Base-by-base conservation (phyloP, 2,797 vertebrate species). In the Gobionotothen gibberifrons region DNA sequence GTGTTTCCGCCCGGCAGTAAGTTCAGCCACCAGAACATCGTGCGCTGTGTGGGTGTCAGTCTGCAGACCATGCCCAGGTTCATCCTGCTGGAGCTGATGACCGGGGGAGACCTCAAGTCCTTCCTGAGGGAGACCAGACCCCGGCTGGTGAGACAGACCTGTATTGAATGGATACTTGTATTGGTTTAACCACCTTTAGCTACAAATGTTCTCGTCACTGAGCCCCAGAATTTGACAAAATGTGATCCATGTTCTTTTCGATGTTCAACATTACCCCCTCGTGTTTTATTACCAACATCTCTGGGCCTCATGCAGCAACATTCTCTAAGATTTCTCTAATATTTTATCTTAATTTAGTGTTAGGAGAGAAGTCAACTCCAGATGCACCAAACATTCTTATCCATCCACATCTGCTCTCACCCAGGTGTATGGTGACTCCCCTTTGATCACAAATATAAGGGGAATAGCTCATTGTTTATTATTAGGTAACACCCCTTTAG, bases 11-110 rank as follows among this genome's bases (percentile, higher is more conserved):
- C 54, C 85, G 73, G 65, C 94, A 99, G 98, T 91, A 99, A 99
- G 89, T 99, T 99, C 95, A 98, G 95, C 93, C 98, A 99, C 90
- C 97, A 99, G 94, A 99, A 99, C 87, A 99, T 99, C 0, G 97
- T 99, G 78, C 94, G 96, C 9, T 99, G 98, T 9, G 96, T 99
- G 0, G 98, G 98, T 4, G 98, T 99, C 85, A 99, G 98, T 72
- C 93, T 99, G 76, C 97, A 99, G 84, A 96, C 97, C 3, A 93
- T 99, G 87, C 98, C 98, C 39, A 94, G 97, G 44, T 99, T 99
- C 81, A 99, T 99, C 87, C 93, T 99, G 82, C 93, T 99, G 80
- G 98, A 99, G 88, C 95, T 99, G 59, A 99, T 99, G 98, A 92
- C 97, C 0, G 98, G 98, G 48, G 98, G 98, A 80, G 98, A 99